Base-by-base conservation (phyloP, 2,888 invertebrate species). In the Fabriciana adippe region DNA sequence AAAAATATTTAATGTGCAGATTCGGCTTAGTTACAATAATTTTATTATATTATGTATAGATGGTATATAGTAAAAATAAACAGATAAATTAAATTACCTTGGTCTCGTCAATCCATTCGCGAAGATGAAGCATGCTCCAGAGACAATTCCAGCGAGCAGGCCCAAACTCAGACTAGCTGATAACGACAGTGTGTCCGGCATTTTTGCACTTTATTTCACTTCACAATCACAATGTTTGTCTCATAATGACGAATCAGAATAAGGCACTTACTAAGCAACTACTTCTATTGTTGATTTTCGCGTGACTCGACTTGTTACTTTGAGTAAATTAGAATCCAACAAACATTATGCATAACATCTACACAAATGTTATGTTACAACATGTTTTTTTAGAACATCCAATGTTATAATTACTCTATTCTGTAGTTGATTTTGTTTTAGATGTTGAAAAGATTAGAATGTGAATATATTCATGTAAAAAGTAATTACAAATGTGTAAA, bases 91-190 rank as follows among this genome's bases (percentile, higher is more conserved):
- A 47, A 61, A 71, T n/a, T 86, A 95, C 94, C 90, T 93, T 64
- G 90, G 90, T 83, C 93, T 90, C 11, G 87, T 76, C 63, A 94
- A 75, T 75, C 94, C 93, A 74, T 93, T 93, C 21, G 94, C 90
- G 72, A 94, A 82, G 64, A 95, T 86, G 77, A 95, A 95, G 84
- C 94, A 95, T 41, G 95, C 94, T 48, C 95, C 95, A 8, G 95
- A 95, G 41, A 95, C 93, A 71, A 95, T 92, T 13, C 95, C 95
- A n/a, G 94, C 95, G 59, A 95, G 84, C 57, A 95, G 91, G 47
- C 95, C 94, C 51, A 95, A 87, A 76, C 95, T 95, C 72, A 95
- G 89, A 8, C 95, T 94, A 0, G 95, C 92, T 11, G 94, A 91
- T 76, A 95, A 81, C 0, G 93, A 93, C 55, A 94, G 78, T 0